Evolutionary conservation across 2,888 invertebrate genomes (phyloP), one percentile per base, ranked within the genome.

Genomic region (Ochropleura plecta): DNA sequence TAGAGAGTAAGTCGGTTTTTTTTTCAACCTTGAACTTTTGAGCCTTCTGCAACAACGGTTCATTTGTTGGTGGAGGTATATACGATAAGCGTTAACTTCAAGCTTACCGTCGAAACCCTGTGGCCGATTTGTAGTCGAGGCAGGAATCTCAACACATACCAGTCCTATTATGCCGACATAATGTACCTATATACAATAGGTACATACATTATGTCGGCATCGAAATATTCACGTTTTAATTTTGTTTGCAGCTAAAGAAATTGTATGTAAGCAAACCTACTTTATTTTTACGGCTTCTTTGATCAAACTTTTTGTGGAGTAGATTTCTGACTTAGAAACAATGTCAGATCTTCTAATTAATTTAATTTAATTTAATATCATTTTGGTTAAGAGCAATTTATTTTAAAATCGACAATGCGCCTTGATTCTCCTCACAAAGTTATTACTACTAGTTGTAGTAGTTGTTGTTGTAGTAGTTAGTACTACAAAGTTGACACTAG

Each of bases 21-120:
- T 51, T 44, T 12, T 30, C 8, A n/a, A 48, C 6, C 4, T n/a
- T 40, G 8, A 9, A 14, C 2, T 16, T 40, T 40, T 51, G 40
- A 16, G 57, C 51, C 53, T 53, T 73, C 62, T 57, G 55, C 4
- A 20, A n/a, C 8, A 14, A 62, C n/a, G 12, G 12, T 8, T 57
- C 7, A 46, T 20, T 63, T 40, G 6, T 46, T 5, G 9, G 3
- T 63, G 8, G 14, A n/a, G 12, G 20, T 65, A n/a, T n/a, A n/a
- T n/a, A n/a, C 46, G 55, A 69, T 80, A 57, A 68, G 42, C 46
- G 30, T 65, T 65, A 71, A 69, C 65, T 72, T 80, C 55, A 57
- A 55, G 60, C 60, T 40, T 64, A 18, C 40, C n/a, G 30, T 67
- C 9, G 63, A n/a, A 49, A 55, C 18, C 59, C 1, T 59, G 48